phyloP scores from a whole-genome alignment of 2,888 invertebrate genomes.

The Hipparchia semele region DNA sequence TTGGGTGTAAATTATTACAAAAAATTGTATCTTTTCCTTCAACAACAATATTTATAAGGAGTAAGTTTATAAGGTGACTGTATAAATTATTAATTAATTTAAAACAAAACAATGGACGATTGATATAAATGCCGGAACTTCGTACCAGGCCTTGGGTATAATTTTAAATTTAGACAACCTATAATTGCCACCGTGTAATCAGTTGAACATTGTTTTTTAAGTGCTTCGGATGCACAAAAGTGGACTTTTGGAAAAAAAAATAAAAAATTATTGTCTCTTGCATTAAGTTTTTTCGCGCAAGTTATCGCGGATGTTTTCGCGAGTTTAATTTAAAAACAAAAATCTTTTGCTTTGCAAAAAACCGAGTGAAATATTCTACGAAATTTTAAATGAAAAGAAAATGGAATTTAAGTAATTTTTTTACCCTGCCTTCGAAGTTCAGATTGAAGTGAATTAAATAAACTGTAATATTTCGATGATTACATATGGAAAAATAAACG shows the following conservation, averaged over 20 bases:
- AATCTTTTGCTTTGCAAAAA: too few relatives aligned
- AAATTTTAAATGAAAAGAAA: too few relatives aligned
- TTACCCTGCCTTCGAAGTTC: too few relatives aligned
- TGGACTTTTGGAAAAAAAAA: constrained; percentile 8
- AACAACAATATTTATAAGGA: too few relatives aligned
- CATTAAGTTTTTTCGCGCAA: background rate
- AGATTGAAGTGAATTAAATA: too few relatives aligned
- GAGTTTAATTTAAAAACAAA: too few relatives aligned
- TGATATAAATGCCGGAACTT: constrained; percentile 24
- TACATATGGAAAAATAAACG: too few relatives aligned
- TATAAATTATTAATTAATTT: constrained; percentile 14
- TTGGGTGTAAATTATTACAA: background rate
- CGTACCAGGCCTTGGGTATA: constrained; percentile 25
- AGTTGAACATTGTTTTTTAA: constrained; percentile 26
- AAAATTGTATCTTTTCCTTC: constrained; percentile 1
- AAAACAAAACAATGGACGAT: constrained; percentile 15
- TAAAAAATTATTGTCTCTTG: background rate
- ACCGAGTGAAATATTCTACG: too few relatives aligned
- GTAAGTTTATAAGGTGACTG: background rate
- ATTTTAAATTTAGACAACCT: constrained; percentile 27
- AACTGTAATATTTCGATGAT: too few relatives aligned
- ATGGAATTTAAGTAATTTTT: too few relatives aligned
- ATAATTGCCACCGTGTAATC: constrained; percentile 21
- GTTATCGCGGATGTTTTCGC: background rate
- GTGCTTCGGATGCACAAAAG: constrained; percentile 13